Conservation (phyloP, 1,140 invertebrate species). For the Danaus plexippus region DNA sequence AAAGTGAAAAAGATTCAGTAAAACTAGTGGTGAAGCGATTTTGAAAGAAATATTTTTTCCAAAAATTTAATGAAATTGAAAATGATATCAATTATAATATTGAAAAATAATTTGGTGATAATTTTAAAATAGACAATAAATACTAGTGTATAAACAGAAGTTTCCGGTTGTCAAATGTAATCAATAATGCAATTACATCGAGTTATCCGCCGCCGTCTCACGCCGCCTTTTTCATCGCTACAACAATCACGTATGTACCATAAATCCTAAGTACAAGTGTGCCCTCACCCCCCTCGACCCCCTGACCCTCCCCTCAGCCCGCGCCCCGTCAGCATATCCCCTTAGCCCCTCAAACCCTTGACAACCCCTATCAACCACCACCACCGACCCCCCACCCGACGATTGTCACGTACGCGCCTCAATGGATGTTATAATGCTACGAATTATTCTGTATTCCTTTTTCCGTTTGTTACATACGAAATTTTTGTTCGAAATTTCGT, state of each 20-base stretch:
- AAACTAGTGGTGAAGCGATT: too few relatives aligned
- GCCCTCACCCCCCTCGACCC: slow-evolving; percentile 1
- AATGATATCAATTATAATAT: too few relatives aligned
- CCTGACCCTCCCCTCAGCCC: slow-evolving; percentile 2
- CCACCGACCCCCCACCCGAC: slow-evolving; percentile 12
- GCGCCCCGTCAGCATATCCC: neutral
- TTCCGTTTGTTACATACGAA: slow-evolving; percentile 29
- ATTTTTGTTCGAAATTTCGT: slow-evolving; percentile 1
- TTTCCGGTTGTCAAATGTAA: slow-evolving; percentile 8
- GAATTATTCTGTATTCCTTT: slow-evolving; percentile 42
- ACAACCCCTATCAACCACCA: neutral
- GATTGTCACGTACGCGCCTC: slow-evolving; percentile 34
- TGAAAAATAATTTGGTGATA: too few relatives aligned
- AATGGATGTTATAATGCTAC: slow-evolving; percentile 43
- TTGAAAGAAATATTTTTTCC: too few relatives aligned
- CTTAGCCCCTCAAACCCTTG: too few relatives aligned
- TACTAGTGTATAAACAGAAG: too few relatives aligned
- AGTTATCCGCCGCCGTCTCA: slow-evolving; percentile 2
- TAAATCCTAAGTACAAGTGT: slow-evolving; percentile 30
- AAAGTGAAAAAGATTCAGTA: too few relatives aligned
- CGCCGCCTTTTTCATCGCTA: slow-evolving; percentile 14
- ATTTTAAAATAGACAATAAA: too few relatives aligned
- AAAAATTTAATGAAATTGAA: too few relatives aligned
- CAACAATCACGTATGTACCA: slow-evolving; percentile 33
- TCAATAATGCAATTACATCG: slow-evolving; percentile 27